These are phyloP conservation scores for Delphinapterus leucas DNA, from an alignment of 2,113 vertebrate species.

Conservation along the genomic window DNA sequence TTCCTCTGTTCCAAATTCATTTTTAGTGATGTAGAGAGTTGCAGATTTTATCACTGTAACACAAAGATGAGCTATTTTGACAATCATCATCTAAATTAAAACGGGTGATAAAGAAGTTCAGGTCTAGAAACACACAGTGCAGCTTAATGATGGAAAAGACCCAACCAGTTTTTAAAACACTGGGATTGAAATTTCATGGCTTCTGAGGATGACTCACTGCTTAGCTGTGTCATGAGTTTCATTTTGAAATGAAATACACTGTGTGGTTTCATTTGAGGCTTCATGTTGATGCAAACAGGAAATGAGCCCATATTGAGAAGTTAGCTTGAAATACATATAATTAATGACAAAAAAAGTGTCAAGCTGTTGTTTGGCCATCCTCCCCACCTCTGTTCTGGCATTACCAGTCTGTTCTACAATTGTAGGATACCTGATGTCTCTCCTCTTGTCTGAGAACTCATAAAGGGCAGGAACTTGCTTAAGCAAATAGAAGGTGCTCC, in stretches of 20 bases:
- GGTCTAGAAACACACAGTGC: background rate
- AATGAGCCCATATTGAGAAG: slow-evolving; percentile 48
- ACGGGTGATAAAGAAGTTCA: background rate
- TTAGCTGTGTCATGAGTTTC: slow-evolving; percentile 28
- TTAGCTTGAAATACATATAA: slow-evolving; percentile 58
- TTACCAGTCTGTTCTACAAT: background rate
- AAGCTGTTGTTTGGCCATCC: background rate
- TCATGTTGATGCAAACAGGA: slow-evolving; percentile 66
- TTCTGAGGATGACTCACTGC: slow-evolving; percentile 37
- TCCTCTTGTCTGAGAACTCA: background rate
- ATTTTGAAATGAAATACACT: slow-evolving; percentile 54
- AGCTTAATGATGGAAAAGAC: slow-evolving; percentile 44
- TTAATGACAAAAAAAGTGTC: slow-evolving; percentile 30
- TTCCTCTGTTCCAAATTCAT: background rate
- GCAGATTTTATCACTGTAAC: background rate
- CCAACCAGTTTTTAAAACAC: slow-evolving; percentile 10
- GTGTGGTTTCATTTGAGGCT: slow-evolving; percentile 37
- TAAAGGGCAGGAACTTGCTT: background rate
- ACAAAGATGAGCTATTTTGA: background rate
- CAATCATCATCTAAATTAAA: background rate
- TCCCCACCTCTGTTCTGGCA: background rate
- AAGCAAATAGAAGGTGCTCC: background rate
- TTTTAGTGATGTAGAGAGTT: slow-evolving; percentile 23
- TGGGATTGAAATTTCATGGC: slow-evolving; percentile 63
- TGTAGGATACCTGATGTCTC: background rate